Base-by-base conservation (phyloP, 2,888 invertebrate genomes). In the Prosapia bicincta region DNA sequence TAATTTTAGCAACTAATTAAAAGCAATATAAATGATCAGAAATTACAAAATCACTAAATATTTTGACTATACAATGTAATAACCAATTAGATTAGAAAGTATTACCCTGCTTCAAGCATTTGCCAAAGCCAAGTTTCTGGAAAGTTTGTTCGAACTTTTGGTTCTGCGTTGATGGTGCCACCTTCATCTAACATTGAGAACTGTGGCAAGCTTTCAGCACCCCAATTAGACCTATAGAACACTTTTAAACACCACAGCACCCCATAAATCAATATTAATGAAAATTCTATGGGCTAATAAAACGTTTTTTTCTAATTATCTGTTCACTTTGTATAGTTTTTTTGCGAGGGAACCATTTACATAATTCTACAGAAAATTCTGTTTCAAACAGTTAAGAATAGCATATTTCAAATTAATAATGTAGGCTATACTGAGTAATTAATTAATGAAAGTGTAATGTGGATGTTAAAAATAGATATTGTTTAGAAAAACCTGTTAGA, bases 61-160 rank as follows among this genome's bases (percentile, higher is more conserved):
- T n/a, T n/a, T n/a, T n/a, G n/a, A n/a, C n/a, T n/a, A n/a, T n/a
- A n/a, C n/a, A n/a, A n/a, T n/a, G n/a, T n/a, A n/a, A n/a, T n/a
- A n/a, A n/a, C n/a, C n/a, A n/a, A n/a, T 69, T 28, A 28, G 74
- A 65, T 23, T 9, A 74, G 71, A 32, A 28, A 82, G 81, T 83
- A 79, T 85, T 89, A 90, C 90, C 88, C 88, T 83, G 88, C 87
- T 78, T 88, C 87, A 79, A 87, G 85, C 83, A 87, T 86, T 80
- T 89, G 86, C 89, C 90, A 91, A 80, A 91, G 86, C 92, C 92
- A 92, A 71, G 91, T 92, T 86, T 92, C 92, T 54, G 91, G 90
- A 84, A 92, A 92, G 84, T 89, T 86, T 84, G 88, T 89, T 82
- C 92, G 87, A 67, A 90, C 85, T 81, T 82, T 82, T 25, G 74